A percentile compares a stretch with the other conserved stretches of the same genome.
Evolutionary conservation across 2,888 invertebrate species (phyloP).

Genomic region (Drosophila nigritarsus): DNA sequence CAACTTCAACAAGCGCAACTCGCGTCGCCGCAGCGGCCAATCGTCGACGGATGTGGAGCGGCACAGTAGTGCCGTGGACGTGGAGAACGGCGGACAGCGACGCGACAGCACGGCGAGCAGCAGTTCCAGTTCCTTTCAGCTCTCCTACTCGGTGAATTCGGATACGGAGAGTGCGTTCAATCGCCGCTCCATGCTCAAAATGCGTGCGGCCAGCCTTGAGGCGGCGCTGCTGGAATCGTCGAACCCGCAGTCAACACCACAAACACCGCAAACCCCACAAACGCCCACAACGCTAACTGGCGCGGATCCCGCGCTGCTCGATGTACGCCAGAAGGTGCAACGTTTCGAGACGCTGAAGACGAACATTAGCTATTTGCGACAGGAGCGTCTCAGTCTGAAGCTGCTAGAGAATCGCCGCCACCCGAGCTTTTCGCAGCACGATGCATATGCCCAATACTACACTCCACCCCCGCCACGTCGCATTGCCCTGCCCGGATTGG

Average conservation of each 20-base stretch:
- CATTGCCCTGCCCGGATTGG: slow-evolving; percentile 55
- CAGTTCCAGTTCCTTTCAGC: slow-evolving; percentile 74
- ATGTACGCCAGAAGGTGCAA: slow-evolving; percentile 78
- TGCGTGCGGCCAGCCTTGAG: slow-evolving; percentile 60
- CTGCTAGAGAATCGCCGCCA: slow-evolving; percentile 64
- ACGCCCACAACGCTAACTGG: slow-evolving; percentile 41
- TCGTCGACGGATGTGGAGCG: slow-evolving; percentile 47
- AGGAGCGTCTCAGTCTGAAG: slow-evolving; percentile 64
- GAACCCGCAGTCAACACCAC: not conserved
- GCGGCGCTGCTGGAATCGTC: not conserved
- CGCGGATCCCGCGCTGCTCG: slow-evolving; percentile 76
- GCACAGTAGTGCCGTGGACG: slow-evolving; percentile 50
- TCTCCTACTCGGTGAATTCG: slow-evolving; percentile 82
- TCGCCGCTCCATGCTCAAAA: slow-evolving; percentile 74
- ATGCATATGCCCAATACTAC: not conserved
- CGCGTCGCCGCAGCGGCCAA: slow-evolving; percentile 71
- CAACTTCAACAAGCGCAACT: slow-evolving; percentile 78
- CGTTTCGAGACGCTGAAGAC: slow-evolving; percentile 79
- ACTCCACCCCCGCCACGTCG: slow-evolving; percentile 61
- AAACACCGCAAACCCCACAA: not conserved
- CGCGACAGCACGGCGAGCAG: slow-evolving; percentile 48
- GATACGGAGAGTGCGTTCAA: slow-evolving; percentile 82
- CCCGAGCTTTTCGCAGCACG: slow-evolving; percentile 47
- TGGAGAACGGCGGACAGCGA: slow-evolving; percentile 46
- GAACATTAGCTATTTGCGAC: slow-evolving; percentile 46